Evolutionary conservation across 2,113 vertebrate species (phyloP).

Genomic region (Formicarius rufipectus): DNA sequence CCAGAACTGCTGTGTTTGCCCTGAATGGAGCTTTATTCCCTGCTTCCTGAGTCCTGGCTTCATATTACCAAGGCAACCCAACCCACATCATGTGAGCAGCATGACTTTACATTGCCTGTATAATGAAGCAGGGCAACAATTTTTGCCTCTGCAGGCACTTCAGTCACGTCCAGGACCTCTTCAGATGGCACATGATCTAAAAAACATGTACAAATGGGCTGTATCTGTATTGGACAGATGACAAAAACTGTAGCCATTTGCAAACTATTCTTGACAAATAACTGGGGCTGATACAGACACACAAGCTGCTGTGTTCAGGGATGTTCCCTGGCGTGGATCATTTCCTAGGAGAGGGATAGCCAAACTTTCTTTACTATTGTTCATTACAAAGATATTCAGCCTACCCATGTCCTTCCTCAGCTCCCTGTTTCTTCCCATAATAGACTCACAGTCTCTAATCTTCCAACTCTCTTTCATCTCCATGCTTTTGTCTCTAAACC

Average conservation of each 20-base stretch:
- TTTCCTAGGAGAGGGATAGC: neutral
- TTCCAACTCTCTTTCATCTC: neutral
- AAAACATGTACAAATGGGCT: neutral
- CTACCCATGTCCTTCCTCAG: neutral
- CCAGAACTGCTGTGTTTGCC: neutral
- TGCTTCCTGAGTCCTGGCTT: neutral
- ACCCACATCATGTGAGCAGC: neutral
- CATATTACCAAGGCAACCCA: neutral
- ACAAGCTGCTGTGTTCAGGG: neutral
- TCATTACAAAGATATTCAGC: neutral
- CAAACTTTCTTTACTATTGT: neutral
- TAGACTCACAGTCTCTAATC: neutral
- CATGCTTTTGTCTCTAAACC: neutral
- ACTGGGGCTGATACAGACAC: neutral
- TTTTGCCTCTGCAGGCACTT: neutral
- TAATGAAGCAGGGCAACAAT: neutral
- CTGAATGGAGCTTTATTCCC: neutral
- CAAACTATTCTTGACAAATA: neutral
- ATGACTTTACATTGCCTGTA: neutral
- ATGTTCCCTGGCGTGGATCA: neutral
- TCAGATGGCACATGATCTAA: neutral
- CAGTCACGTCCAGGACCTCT: neutral
- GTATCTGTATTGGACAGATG: neutral
- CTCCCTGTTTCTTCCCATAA: neutral
- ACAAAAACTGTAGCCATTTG: neutral